Evolutionary conservation across 2,888 invertebrate genomes (phyloP), one percentile per base, ranked within the genome.

Genomic region (Aphodius granarius): DNA sequence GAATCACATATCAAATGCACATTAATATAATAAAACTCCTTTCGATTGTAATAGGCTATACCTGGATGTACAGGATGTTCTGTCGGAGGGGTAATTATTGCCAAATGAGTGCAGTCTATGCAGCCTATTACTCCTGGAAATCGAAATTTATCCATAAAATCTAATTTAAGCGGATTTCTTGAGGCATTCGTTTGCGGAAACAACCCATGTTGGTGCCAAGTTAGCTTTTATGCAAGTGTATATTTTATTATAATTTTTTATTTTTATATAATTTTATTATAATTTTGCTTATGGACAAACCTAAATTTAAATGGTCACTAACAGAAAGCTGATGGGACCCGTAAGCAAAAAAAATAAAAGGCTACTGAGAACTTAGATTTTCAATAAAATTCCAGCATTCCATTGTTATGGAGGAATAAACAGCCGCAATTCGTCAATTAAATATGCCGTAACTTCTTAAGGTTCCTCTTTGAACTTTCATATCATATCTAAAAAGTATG

Each of bases 1-100:
- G 73, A 62, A 72, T 77, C 76, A 71, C 78, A 63, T 63, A 77
- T 76, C 19, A 77, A 63, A 66, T 77, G 77, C 9, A 63, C 20
- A 72, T 77, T 77, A 16, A 77, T 21, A 17, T 22, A 62, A 66
- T 77, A 23, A 63, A 22, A 77, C 18, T 72, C 72, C 71, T 76
- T 77, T 18, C 76, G 62, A 17, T 77, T 76, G 9, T 65, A 63
- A 21, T 64, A 66, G 13, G 13, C n/a, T 3, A 66, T 16, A 15
- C 66, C 17, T 20, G 66, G 66, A 15, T 21, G 19, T 18, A 17
- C 20, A 63, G 23, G 72, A 20, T 72, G 63, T 2, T 72, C 63
- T 19, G 19, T 13, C 15, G 20, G 17, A 9, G 70, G 70, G 16
- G 13, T n/a, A n/a, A n/a, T n/a, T n/a, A n/a, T n/a, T n/a, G n/a